Conservation (phyloP, 2,797 vertebrate genomes). For the Monodelphis domestica region DNA sequence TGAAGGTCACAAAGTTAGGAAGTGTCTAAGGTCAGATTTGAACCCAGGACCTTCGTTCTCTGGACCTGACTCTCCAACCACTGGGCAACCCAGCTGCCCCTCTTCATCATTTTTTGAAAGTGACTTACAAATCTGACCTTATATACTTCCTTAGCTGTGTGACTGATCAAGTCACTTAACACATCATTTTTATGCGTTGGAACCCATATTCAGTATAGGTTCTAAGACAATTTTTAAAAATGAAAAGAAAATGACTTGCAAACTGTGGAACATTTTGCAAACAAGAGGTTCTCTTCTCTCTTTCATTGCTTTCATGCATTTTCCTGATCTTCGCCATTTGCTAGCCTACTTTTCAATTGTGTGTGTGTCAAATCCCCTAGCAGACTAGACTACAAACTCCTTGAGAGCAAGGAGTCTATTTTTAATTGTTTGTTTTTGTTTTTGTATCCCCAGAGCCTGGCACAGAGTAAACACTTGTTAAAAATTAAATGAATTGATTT, state of each 20-base stretch:
- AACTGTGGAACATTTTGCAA: slow-evolving; percentile 56
- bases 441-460: neutral
- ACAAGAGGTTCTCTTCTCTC: slow-evolving; percentile 45
- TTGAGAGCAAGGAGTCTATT: neutral
- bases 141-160: no score
- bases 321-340: neutral
- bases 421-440: neutral
- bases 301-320: neutral
- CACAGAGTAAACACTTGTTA: neutral
- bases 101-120: no score
- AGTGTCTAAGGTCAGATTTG: no score
- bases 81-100: no score
- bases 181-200: no score
- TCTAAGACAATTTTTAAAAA: no score
- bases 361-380: neutral
- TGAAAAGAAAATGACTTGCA: slow-evolving; percentile 38
- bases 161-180: no score
- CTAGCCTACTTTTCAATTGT: neutral
- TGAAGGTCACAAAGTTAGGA: no score
- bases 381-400: neutral
- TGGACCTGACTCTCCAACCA: no score
- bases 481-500: neutral
- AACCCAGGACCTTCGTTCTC: no score
- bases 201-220: no score
- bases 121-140: no score